Conservation (phyloP, 2,888 invertebrate species). For the Saturnia japonica region DNA sequence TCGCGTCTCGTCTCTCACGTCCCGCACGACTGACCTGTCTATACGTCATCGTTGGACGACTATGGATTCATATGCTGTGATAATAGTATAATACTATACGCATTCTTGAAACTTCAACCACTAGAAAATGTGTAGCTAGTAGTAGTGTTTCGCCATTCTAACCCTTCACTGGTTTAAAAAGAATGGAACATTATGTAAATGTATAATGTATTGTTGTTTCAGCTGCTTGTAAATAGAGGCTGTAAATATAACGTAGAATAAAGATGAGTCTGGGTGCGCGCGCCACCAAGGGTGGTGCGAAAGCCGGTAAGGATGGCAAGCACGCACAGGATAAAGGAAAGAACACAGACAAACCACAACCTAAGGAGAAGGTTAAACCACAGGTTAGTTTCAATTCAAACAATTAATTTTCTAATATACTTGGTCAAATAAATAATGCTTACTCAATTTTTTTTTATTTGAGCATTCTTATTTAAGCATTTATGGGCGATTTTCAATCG, state of each 20-base stretch:
- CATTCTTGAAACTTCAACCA: no score
- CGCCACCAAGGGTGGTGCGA: conserved; percentile 86
- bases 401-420: not conserved
- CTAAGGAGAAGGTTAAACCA: conserved; percentile 75
- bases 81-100: no score
- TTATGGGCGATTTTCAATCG: no score
- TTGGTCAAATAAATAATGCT: not conserved
- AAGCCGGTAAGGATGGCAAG: conserved; percentile 69
- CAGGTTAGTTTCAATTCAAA: conserved; percentile 56
- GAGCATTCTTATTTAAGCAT: not conserved
- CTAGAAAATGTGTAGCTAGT: no score
- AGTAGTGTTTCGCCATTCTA: no score
- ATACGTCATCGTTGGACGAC: no score
- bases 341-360: conserved; percentile 82
- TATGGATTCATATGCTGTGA: no score
- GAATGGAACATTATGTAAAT: not conserved
- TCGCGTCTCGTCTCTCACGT: no score
- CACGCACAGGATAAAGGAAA: conserved; percentile 81
- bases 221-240: conserved; percentile 89
- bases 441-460: not conserved
- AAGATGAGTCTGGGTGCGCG: conserved; percentile 87
- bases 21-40: no score
- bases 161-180: no score
- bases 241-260: conserved; percentile 87
- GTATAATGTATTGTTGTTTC: conserved; percentile 62